Evolutionary conservation across 2,888 invertebrate genomes (phyloP), one percentile per base, ranked within the genome.

Genomic region (Serripes groenlandicus): DNA sequence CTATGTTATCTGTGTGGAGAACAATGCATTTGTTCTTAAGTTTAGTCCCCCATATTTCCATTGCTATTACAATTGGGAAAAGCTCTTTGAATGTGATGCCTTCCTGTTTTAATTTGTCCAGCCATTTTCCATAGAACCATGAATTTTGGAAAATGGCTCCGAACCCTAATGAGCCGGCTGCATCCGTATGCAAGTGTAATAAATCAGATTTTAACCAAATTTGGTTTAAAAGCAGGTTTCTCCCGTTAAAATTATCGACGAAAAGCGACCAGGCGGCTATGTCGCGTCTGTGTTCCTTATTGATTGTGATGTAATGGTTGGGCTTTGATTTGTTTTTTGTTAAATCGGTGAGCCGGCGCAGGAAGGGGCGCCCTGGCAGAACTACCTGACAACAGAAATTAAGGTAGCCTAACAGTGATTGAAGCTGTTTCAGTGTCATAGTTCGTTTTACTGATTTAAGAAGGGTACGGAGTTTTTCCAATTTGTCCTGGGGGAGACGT

Each of bases 31-130:
- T n/a, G n/a, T n/a, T n/a, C n/a, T n/a, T n/a, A n/a, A n/a, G n/a
- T n/a, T n/a, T n/a, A n/a, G n/a, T n/a, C n/a, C 75, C 80, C 80
- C 80, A 80, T 1, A 75, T 21, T 54, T 80, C 75, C 23, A 80
- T 28, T 42, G 75, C 75, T 35, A 80, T 3, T 3, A 74, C 74
- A 64, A 64, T 74, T 35, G 74, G 74, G 52, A 74, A 52, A 1
- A 74, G 54, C 21, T 64, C 73, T 34, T 73, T 42, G 3, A 77
- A 60, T 32, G 64, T 52, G 37, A 81, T 81, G 28, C 73, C 58
- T 32, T 37, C 68, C 0, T 21, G 3, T 7, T n/a, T 1, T n/a
- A 30, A 54, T 35, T 28, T 0, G 11, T 34, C 23, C 11, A 9
- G 5, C 81, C 73, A 81, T 34, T 26, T 34, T 1, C 58, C 56